Percentiles rank a stretch among this genome's conserved stretches.
These are phyloP conservation scores for Lasioglossum zephyrum DNA, from an alignment of 2,888 invertebrate genomes.

Conservation along the genomic window DNA sequence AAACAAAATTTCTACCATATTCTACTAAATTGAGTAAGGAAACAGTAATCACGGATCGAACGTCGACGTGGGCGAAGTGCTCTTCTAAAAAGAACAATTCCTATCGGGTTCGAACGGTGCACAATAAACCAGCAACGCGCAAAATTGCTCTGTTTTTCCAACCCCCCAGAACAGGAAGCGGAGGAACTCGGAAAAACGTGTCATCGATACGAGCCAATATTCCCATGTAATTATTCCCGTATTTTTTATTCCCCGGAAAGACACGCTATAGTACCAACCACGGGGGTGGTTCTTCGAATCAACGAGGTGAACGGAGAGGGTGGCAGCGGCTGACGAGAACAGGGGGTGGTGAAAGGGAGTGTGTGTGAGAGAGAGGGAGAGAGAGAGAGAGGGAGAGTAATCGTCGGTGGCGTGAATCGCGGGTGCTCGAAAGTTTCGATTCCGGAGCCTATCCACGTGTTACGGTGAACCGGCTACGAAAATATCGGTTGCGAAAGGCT, in stretches of 20 bases:
- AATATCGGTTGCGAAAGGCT: constrained; percentile 44
- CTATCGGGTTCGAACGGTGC: not conserved
- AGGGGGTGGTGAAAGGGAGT: too few species aligned
- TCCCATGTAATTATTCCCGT: constrained; percentile 5
- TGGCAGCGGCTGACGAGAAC: not conserved
- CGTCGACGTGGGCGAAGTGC: too few species aligned
- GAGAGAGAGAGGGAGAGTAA: constrained; percentile 36
- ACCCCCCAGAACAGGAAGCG: not conserved
- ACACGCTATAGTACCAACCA: not conserved
- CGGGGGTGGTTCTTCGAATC: constrained; percentile 15
- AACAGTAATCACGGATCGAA: not conserved
- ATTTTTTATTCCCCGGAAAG: constrained; percentile 18
- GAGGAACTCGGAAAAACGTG: not conserved
- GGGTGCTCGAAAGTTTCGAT: constrained; percentile 72
- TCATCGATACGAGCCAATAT: constrained; percentile 15
- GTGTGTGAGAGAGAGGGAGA: not conserved
- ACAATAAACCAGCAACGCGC: constrained; percentile 2
- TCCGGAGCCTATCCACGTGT: constrained; percentile 73
- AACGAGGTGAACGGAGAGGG: constrained; percentile 14
- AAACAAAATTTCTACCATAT: not conserved
- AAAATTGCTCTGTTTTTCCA: not conserved
- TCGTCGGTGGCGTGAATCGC: constrained; percentile 69
- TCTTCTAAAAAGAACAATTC: not conserved
- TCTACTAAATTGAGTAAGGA: not conserved
- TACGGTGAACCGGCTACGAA: constrained; percentile 47